These are phyloP conservation scores for Melinopterus prodromus DNA, from an alignment of 2,888 invertebrate species.

Conservation along the genomic window DNA sequence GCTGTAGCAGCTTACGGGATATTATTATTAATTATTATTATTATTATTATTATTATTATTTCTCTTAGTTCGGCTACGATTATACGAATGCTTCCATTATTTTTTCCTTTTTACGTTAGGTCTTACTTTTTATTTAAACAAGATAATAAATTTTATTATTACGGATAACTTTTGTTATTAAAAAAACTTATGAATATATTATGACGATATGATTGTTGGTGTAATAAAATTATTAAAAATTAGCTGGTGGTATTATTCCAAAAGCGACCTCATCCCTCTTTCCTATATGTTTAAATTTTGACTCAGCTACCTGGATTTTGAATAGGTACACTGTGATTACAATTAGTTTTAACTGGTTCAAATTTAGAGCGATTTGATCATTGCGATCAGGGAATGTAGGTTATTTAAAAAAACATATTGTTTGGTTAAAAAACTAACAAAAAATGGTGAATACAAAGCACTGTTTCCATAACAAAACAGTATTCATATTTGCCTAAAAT, in stretches of 20 bases:
- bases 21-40: slow-evolving; percentile 40
- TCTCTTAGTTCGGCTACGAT: slow-evolving; percentile 53
- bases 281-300: too few species aligned
- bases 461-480: too few species aligned
- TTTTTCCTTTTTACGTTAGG: slow-evolving; percentile 44
- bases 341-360: too few species aligned
- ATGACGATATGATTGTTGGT: slow-evolving; percentile 63
- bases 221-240: slow-evolving; percentile 60
- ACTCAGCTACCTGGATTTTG: too few species aligned
- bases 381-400: too few species aligned
- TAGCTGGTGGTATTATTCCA: slow-evolving; percentile 9
- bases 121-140: slow-evolving; percentile 56
- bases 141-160: slow-evolving; percentile 53
- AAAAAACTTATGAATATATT: slow-evolving; percentile 60
- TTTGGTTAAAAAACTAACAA: too few species aligned
- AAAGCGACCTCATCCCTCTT: too few species aligned
- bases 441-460: too few species aligned
- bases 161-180: slow-evolving; percentile 61
- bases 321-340: too few species aligned
- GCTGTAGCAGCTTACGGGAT: slow-evolving; percentile 54
- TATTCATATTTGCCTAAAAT: too few species aligned
- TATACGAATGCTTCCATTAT: slow-evolving; percentile 57
- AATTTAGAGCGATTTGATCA: too few species aligned
- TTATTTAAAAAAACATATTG: too few species aligned
- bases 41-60: neutral